Base-by-base conservation (phyloP, 1,140 invertebrate species). In the Leptinotarsa lineolata region DNA sequence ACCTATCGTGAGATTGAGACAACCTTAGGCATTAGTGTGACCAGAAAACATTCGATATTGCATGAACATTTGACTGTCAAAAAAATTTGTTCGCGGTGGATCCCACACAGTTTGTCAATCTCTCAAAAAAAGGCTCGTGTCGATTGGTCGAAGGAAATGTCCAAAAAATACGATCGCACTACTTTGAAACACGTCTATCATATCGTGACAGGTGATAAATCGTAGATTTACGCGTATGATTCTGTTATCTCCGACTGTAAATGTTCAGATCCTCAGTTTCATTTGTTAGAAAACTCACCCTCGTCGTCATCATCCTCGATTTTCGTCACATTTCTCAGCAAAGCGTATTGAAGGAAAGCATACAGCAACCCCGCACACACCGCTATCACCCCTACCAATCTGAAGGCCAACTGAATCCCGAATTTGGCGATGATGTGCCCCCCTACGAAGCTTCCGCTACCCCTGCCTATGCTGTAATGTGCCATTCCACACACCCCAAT, bases 401-500 rank as follows among this genome's bases (percentile, higher is more conserved):
- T 87, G 81, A 94, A 95, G 0, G 92, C 89, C 79, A 91, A 87
- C 48, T 92, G 84, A 24, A 92, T 92, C 3, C 92, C 92, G 65
- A 91, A 87, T 54, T 88, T 87, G 3, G 89, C 90, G 67, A 94
- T 94, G 6, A 94, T 86, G 22, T 92, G 86, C 24, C 93, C 93
- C 61, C 93, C 93, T n/a, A 91, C 86, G 76, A 94, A 93, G 81
- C 92, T 92, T 39, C 93, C 93, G 80, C 91, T 92, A 39, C 93
- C 93, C 79, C 92, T 87, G 58, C 91, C 92, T 80, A 94, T 87
- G 85, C 92, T 93, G 81, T 93, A 94, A 85, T 94, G 93, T 13
- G 94, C 89, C 88, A 94, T 94, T 75, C 92, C 93, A 45, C 94
- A 85, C 1, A 95, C 89, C 48, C 93, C 93, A 76, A 94, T 94